Evolutionary conservation across 2,797 vertebrate genomes (phyloP).

Genomic region (Spheniscus humboldti): DNA sequence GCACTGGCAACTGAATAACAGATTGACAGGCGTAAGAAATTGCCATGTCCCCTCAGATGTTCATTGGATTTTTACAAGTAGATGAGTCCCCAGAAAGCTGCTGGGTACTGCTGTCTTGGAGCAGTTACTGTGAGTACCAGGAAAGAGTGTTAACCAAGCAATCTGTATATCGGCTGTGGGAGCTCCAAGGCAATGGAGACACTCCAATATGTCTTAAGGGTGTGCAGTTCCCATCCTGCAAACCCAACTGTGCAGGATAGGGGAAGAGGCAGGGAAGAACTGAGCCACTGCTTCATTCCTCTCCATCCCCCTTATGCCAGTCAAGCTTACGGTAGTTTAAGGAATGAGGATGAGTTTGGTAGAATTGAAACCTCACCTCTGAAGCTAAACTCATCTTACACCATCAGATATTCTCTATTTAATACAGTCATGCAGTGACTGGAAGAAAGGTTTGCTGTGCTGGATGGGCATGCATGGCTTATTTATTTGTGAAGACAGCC

Average conservation of each 20-base stretch:
- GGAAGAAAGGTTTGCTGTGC: not conserved
- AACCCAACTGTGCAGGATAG: rapidly evolving
- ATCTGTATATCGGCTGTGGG: not conserved
- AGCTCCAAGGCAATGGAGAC: not conserved
- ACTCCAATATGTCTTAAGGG: not conserved
- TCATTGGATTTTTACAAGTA: slow-evolving; percentile 38
- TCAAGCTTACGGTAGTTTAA: not conserved
- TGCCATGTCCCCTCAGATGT: slow-evolving; percentile 4
- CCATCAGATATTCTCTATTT: not conserved
- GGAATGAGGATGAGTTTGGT: not conserved
- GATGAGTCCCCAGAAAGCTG: slow-evolving; percentile 28
- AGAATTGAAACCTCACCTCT: not conserved
- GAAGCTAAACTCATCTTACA: not conserved
- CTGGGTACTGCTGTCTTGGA: not conserved
- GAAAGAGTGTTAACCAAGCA: slow-evolving; percentile 31
- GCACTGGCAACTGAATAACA: slow-evolving; percentile 26
- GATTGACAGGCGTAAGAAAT: slow-evolving; percentile 41
- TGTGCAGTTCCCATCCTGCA: not conserved
- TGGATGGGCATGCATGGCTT: not conserved
- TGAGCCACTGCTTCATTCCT: not conserved
- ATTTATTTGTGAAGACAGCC: not conserved
- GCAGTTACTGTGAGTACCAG: not conserved
- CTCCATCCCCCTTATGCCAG: not conserved
- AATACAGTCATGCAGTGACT: not conserved
- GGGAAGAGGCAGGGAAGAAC: not conserved